phyloP scores from a whole-genome alignment of 1,140 invertebrate genomes.

The Armadillidium nasatum region DNA sequence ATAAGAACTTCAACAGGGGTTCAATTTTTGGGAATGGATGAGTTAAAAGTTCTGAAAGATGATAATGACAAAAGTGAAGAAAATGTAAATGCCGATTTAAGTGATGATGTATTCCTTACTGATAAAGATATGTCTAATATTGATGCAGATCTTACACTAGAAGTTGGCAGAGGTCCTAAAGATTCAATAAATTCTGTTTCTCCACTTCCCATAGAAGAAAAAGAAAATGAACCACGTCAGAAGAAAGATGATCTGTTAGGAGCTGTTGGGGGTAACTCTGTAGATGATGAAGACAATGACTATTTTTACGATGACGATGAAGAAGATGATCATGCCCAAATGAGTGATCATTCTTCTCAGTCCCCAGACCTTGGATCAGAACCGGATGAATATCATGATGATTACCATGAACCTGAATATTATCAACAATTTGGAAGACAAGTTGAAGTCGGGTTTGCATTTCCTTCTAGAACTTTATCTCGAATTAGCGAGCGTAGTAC shows the following conservation, averaged over 20 bases:
- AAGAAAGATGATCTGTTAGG: constrained; percentile 14
- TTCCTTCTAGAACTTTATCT: constrained; percentile 70
- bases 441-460: constrained; percentile 49
- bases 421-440: constrained; percentile 39
- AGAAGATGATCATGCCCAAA: constrained; percentile 43
- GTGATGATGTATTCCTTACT: background rate
- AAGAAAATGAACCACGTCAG: background rate
- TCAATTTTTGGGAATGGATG: background rate
- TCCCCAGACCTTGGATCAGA: constrained; percentile 42
- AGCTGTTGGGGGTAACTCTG: constrained; percentile 34
- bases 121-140: background rate
- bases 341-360: constrained; percentile 44
- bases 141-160: background rate
- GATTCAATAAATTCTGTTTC: background rate
- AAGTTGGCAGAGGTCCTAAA: background rate
- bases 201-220: background rate
- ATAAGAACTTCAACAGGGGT: background rate
- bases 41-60: background rate
- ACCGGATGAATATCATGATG: constrained; percentile 43
- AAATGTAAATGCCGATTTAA: background rate
- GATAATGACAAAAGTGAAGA: constrained; percentile 3
- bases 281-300: constrained; percentile 31
- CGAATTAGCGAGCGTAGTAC: constrained; percentile 80
- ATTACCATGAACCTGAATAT: constrained; percentile 44
- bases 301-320: constrained; percentile 34